Evolutionary conservation across 64 coral and sea anemone species (phyloP), one percentile per base, ranked within the genome.

Genomic region (Montipora efflorescens): DNA sequence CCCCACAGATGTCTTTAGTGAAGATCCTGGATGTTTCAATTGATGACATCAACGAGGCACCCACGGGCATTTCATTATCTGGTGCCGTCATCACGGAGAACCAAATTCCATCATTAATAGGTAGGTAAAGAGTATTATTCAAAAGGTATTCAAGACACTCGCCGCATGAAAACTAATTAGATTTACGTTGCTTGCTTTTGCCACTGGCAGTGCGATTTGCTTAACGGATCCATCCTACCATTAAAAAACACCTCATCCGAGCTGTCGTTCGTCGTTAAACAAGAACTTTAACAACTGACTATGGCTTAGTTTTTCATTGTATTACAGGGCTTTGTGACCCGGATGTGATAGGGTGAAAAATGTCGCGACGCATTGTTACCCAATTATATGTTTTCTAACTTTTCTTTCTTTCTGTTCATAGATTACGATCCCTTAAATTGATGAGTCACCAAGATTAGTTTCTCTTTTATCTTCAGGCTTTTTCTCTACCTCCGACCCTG

Each of bases 11-110:
- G 71, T 83, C 80, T 10, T 47, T 87, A 10, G 64, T 88, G 50
- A 71, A 88, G 52, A 16, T 22, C 77, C n/a, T 98, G 4, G 59
- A 55, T 9, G 36, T 98, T n/a, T 19, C 23, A 15, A 88, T 98
- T 7, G 74, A 80, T 62, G 96, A 98, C 76, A 59, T 93, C 50
- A 98, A 98, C 77, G 96, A 98, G 72, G 79, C 43, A 52, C 96
- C 96, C 18, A 87, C 52, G 11, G 44, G 25, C 8, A 78, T 96
- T 11, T 59, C 68, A 5, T 68, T 96, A 67, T 93, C 95, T 19
- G 93, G 91, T 68, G 90, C 68, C 81, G 84, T 47, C 62, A 86
- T 96, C 6, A 50, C 23, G 51, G 95, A 96, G 36, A 96, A 96
- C n/a, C 61, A 79, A 50, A 25, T 76, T 0, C 91, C 95, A 12